Conservation (phyloP, 2,113 vertebrate genomes). For the Himantopus leucocephalus region DNA sequence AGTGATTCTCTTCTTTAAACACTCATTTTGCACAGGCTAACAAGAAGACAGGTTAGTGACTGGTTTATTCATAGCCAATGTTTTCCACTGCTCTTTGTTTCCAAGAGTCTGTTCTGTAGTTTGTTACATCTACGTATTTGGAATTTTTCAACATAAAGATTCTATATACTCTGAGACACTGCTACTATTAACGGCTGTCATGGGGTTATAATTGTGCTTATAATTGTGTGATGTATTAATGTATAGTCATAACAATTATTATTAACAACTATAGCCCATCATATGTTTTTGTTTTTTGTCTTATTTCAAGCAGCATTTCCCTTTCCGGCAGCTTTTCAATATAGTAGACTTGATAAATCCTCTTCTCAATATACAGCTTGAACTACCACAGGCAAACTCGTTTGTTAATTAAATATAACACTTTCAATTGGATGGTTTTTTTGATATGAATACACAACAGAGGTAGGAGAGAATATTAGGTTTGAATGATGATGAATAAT, state of each 20-base stretch:
- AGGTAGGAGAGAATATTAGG: background rate
- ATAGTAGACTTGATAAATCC: background rate
- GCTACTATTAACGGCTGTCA: background rate
- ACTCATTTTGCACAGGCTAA: background rate
- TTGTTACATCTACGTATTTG: background rate
- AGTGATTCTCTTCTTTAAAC: background rate
- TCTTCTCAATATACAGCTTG: background rate
- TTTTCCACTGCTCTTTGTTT: background rate
- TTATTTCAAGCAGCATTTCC: background rate
- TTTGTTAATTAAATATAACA: background rate
- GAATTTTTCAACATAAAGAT: background rate
- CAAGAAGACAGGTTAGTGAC: background rate
- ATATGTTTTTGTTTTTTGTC: background rate
- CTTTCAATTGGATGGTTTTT: background rate
- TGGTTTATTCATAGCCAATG: background rate
- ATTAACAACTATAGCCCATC: background rate
- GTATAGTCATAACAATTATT: background rate
- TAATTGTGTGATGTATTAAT: background rate
- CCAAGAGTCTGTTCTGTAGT: background rate
- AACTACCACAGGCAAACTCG: background rate
- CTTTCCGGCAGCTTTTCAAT: background rate
- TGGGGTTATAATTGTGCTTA: background rate
- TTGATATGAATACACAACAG: background rate
- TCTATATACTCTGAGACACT: background rate
- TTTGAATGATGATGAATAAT: conserved; percentile 23